Base-by-base conservation (phyloP, 2,797 vertebrate genomes). In the Cossypha caffra region DNA sequence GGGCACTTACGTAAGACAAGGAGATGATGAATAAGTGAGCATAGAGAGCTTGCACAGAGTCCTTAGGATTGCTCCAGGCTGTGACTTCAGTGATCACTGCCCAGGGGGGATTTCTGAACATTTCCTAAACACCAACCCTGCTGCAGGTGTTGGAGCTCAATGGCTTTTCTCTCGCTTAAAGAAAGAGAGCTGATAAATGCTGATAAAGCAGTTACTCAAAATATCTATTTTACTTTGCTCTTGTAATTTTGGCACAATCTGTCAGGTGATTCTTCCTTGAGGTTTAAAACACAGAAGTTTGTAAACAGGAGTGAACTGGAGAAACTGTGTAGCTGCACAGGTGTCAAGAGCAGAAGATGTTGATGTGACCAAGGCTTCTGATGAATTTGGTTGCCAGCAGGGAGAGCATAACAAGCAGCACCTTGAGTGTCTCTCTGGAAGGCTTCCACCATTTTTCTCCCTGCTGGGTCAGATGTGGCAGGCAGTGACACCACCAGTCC, bases 1-100 rank as follows among this genome's bases (percentile, higher is more conserved):
- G 88, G 86, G 79, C 25, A 2, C 86, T 93, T 93, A 86, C 5
- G 10, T 96, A 95, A 93, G 76, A 91, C 85, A 90, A 68, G 90
- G 72, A 17, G 51, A 59, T 91, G 93, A 94, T 75, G 47, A 68
- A 93, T 86, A 86, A 80, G 47, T 37, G 38, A 88, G 38, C 0
- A 0, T 0, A 2, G 14, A 51, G 73, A 86, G 50, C 43, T 83
- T 7, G 4, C 2, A 9, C 57, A 74, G 57, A 29, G 51, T 78
- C 45, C 31, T 64, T 5, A 68, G 51, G 23, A 24, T 75, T 77
- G 31, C 64, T 71, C 8, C 28, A 62, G 55, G 23, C 58, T 91
- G 38, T 72, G 33, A 66, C 37, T 73, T 82, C 51, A 82, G 7
- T 45, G 26, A 67, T 23, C 20, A 20, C 15, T 81, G 16, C 29